Base-by-base conservation (phyloP, 53 echinoderm and acorn worm genomes). In the Arbacia lixula region DNA sequence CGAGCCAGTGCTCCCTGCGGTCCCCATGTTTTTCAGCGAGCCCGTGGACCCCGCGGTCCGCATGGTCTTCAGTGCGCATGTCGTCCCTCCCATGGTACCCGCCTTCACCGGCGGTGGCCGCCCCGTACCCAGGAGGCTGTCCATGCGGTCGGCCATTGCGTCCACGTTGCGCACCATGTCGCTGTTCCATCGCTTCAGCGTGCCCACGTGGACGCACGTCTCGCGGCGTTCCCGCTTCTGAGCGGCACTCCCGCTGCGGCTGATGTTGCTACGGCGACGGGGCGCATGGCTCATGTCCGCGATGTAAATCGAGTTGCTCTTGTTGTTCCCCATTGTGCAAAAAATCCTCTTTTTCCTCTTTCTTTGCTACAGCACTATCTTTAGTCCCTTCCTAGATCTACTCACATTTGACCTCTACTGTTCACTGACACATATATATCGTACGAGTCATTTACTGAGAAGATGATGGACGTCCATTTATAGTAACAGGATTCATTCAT, bases 201-300 rank as follows among this genome's bases (percentile, higher is more conserved):
- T 77, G 12, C 77, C 77, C 2, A 58, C 58, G 38, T 77, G 77
- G 77, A 77, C 40, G 77, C 77, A 77, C 36, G 77, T 77, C 77
- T 77, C 77, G 56, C 57, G 56, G 57, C 57, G 11, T 20, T 74
- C 49, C 46, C 32, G n/a, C n/a, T n/a, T n/a, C n/a, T n/a, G n/a
- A n/a, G n/a, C n/a, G 46, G 46, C 46, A 14, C 46, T 10, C 46
- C 46, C 46, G 14, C 46, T 46, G 8, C 46, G n/a, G 46, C n/a
- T n/a, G n/a, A n/a, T n/a, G n/a, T n/a, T n/a, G n/a, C n/a, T n/a
- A 12, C 57, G 12, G 57, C 46, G 46, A 46, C 8, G 42, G 74
- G 51, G 74, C 77, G 25, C 77, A 5, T 56, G 57, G 20, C 52
- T 53, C 5, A 77, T 58, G 14, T 77, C 77, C 4, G 77, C 57